Evolutionary conservation across 2,797 vertebrate genomes (phyloP), one percentile per base, ranked within the genome.

Genomic region (Acanthiza pusilla): DNA sequence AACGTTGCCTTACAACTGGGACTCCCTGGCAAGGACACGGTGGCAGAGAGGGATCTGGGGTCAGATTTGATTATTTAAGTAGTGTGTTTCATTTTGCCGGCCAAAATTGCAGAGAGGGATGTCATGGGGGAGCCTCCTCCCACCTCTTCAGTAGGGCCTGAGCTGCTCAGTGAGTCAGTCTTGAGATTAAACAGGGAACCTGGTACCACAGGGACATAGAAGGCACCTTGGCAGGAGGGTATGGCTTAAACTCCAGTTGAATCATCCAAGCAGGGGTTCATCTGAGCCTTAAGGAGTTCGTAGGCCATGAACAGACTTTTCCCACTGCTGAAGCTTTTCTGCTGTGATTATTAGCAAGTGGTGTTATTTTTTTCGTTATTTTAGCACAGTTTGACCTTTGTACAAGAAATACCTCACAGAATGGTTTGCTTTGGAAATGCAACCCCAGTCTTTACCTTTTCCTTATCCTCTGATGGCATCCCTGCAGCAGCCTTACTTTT

Each of bases 201-300:
- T 53, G 29, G 9, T 7, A 21, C 29, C 53, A 25, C 12, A 54
- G 20, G 26, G 55, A 15, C 5, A 16, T 17, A 11, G 30, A 32
- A 66, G 8, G 4, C 12, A 6, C 20, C 11, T 54, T 62, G 15
- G 19, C 14, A 53, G 50, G 27, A 5, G 3, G 7, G 6, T 32
- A 29, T 26, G 32, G 26, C 50, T 60, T 63, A 36, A 82, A 68
- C 3, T 38, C 6, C 26, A 16, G 19, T 27, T 70, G 43, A 77
- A 29, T 10, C 21, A 76, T 55, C 20, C 12, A 54, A 48, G 22
- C 0, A 2, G 36, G 4, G 22, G 3, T 54, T 65, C 2, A 2
- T 43, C 12, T 8, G 8, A 63, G 21, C 72, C 21, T 54, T 38
- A 34, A 34, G 47, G 47, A 9, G 6, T 38, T 81, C 65, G 40